Percentiles rank a stretch among this genome's conserved stretches.
phyloP scores from a whole-genome alignment of 2,113 vertebrate species.

The Esox niger region DNA sequence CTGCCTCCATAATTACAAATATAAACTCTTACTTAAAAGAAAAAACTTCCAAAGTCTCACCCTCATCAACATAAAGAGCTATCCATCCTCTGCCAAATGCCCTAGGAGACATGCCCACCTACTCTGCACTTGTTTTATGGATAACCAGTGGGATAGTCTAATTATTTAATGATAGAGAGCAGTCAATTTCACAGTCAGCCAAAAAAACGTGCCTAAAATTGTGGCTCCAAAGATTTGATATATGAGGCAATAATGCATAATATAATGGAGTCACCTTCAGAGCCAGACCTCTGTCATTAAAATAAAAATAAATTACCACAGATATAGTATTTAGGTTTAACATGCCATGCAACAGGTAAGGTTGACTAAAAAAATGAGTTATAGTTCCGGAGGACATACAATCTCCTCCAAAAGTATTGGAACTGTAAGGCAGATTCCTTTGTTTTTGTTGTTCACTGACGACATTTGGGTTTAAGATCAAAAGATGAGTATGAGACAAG shows the following conservation, averaged over 20 bases:
- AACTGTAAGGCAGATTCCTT: too few species aligned
- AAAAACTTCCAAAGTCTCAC: not conserved
- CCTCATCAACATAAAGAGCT: not conserved
- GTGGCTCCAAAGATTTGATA: constrained; percentile 70
- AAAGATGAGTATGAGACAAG: too few species aligned
- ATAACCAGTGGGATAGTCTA: constrained; percentile 76
- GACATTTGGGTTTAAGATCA: too few species aligned
- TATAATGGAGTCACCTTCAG: constrained; percentile 86
- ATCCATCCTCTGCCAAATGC: not conserved
- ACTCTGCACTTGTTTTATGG: constrained; percentile 64
- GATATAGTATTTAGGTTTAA: constrained; percentile 75
- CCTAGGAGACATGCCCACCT: constrained; percentile 33
- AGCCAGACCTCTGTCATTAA: constrained; percentile 70
- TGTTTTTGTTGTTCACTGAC: too few species aligned
- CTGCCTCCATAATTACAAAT: too few species aligned
- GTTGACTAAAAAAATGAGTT: constrained; percentile 50
- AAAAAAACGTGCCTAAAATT: constrained; percentile 59
- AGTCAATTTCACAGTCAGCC: constrained; percentile 75
- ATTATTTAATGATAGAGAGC: constrained; percentile 80
- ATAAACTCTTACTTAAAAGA: too few species aligned
- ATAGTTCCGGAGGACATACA: constrained; percentile 32
- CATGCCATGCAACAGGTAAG: constrained; percentile 54
- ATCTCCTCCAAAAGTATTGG: too few species aligned
- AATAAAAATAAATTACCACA: constrained; percentile 74
- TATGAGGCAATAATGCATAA: constrained; percentile 80